A percentile compares a stretch with the other conserved stretches of the same genome.
Conservation (phyloP, 2,888 invertebrate genomes). For the Heliconius ethilla region DNA sequence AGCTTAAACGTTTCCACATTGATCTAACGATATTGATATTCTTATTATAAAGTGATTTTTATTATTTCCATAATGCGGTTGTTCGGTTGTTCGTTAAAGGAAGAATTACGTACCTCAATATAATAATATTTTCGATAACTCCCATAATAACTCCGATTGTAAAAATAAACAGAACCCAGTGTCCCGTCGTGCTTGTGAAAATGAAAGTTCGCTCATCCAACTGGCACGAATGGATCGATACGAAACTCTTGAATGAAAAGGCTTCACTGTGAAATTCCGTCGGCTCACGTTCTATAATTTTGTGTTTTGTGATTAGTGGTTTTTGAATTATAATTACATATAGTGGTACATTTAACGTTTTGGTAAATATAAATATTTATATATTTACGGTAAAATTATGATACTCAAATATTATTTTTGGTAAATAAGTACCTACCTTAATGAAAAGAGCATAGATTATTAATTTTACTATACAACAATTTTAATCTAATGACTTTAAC, state of each 20-base stretch:
- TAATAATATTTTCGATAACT: too few species aligned
- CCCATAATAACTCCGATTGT: not conserved
- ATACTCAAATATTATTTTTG: not conserved
- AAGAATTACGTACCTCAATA: not conserved
- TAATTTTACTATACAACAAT: not conserved
- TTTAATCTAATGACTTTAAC: not conserved
- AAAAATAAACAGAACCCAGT: constrained; percentile 50
- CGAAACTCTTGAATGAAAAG: constrained; percentile 64
- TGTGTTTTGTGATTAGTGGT: constrained; percentile 32
- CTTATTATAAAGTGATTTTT: constrained; percentile 7
- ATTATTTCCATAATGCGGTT: not conserved
- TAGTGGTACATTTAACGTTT: constrained; percentile 20
- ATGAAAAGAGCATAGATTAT: not conserved
- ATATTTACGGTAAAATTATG: not conserved
- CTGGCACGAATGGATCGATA: constrained; percentile 71
- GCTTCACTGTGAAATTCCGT: constrained; percentile 55
- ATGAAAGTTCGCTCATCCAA: constrained; percentile 69
- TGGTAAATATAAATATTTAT: constrained; percentile 25
- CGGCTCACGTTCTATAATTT: constrained; percentile 37
- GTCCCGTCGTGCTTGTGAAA: constrained; percentile 61
- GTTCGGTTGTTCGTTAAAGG: not conserved
- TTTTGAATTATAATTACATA: not conserved
- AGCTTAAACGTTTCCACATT: constrained; percentile 35
- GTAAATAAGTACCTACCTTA: too few species aligned
- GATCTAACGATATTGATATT: not conserved